phyloP scores from a whole-genome alignment of 2,113 vertebrate genomes.

The Deroptyus accipitrinus region DNA sequence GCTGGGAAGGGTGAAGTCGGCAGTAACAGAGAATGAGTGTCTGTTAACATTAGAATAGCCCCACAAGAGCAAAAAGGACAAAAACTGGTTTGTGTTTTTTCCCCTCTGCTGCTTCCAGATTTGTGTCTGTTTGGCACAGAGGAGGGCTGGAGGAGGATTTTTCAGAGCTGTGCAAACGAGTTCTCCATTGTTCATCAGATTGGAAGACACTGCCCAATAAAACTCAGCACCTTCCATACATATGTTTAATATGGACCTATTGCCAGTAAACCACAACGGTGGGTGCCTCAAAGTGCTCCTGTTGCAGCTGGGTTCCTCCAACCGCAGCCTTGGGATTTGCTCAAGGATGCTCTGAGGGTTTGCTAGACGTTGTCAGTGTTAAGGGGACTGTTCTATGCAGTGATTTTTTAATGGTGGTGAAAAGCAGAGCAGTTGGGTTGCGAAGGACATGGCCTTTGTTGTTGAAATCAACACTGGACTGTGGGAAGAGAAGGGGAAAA shows the following conservation, averaged over 20 bases:
- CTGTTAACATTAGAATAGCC: neutral
- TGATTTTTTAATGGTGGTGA: neutral
- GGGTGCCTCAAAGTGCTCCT: neutral
- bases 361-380: neutral
- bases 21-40: neutral
- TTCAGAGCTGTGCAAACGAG: neutral
- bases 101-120: neutral
- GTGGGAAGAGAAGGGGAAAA: neutral
- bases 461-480: neutral
- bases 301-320: neutral
- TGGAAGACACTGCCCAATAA: neutral
- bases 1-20: neutral
- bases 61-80: neutral
- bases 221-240: neutral
- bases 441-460: neutral
- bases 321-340: neutral
- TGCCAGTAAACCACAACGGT: neutral
- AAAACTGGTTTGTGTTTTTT: rapidly evolving
- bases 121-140: neutral
- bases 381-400: neutral
- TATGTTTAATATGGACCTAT: neutral
- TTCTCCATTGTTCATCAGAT: neutral
- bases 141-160: neutral
- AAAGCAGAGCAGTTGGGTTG: neutral
- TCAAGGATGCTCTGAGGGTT: neutral